A percentile compares a stretch with the other conserved stretches of the same genome.
phyloP scores from a whole-genome alignment of 2,888 invertebrate genomes.

The Microplitis deprimator region DNA sequence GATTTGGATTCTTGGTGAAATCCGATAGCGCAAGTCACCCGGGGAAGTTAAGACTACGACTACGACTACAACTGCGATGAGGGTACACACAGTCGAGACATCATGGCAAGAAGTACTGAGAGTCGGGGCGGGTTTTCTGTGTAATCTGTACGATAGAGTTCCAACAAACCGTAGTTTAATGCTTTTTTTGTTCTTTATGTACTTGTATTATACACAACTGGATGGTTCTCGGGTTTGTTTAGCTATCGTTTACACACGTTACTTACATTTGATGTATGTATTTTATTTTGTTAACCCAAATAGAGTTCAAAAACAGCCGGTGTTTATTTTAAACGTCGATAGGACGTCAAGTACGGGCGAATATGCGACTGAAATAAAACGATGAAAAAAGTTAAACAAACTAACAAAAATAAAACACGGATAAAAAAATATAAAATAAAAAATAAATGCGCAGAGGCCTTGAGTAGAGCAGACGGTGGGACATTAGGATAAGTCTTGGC shows the following conservation, averaged over 20 bases:
- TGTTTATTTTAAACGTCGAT: neutral
- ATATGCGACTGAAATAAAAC: too few relatives aligned
- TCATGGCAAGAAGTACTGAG: neutral
- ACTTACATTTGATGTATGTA: neutral
- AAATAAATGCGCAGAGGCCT: neutral
- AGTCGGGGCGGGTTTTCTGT: neutral
- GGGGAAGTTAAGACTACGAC: slow-evolving; percentile 41
- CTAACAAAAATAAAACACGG: neutral
- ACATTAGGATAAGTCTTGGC: slow-evolving; percentile 32
- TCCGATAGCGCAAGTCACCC: slow-evolving; percentile 50
- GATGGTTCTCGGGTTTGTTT: neutral
- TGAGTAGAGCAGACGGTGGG: slow-evolving; percentile 7
- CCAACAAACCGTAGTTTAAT: neutral
- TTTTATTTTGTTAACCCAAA: neutral
- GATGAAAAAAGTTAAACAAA: neutral
- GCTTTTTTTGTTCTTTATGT: slow-evolving; percentile 22
- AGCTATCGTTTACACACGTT: neutral
- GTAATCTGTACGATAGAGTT: neutral
- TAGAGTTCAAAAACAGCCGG: neutral
- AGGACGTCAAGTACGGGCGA: too few relatives aligned
- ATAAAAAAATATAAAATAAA: slow-evolving; percentile 10
- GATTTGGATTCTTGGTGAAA: slow-evolving; percentile 50
- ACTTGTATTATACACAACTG: neutral
- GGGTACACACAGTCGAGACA: slow-evolving; percentile 31
- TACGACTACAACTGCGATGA: slow-evolving; percentile 14